Evolutionary conservation across 2,888 invertebrate species (phyloP).

Genomic region (Dasysyrphus albostriatus): DNA sequence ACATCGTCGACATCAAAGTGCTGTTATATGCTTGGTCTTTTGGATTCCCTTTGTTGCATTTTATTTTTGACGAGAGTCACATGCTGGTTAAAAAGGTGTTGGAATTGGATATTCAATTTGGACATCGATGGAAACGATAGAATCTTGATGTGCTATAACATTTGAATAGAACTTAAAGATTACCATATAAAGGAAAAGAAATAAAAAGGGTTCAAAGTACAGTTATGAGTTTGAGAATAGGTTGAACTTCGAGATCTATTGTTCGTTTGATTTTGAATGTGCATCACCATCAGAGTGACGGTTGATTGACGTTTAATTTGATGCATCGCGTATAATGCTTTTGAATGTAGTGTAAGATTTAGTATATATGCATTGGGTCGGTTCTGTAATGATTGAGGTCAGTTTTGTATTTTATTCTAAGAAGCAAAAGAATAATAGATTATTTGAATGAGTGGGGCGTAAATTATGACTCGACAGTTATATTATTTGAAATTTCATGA

Average conservation of each 20-base stretch:
- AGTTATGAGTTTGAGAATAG: conserved; percentile 43
- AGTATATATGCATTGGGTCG: background rate
- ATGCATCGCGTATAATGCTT: conserved; percentile 22
- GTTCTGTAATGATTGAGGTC: conserved; percentile 23
- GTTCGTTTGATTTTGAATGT: conserved; percentile 48
- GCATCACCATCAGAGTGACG: conserved; percentile 41
- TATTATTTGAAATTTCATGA: background rate
- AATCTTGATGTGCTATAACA: conserved; percentile 16
- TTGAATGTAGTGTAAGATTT: background rate
- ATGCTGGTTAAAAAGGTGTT: conserved; percentile 20
- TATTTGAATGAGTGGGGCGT: background rate
- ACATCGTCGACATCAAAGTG: background rate
- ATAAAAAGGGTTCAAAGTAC: conserved; percentile 56
- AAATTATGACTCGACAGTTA: conserved; percentile 10
- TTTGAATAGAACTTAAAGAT: conserved; percentile 15
- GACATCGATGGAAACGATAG: conserved; percentile 33
- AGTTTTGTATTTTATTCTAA: background rate
- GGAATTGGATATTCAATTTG: conserved; percentile 22
- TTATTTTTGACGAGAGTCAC: background rate
- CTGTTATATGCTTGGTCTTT: background rate
- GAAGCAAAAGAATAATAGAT: background rate
- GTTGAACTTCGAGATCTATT: conserved; percentile 52
- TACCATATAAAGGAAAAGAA: conserved; percentile 29
- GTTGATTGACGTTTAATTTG: conserved; percentile 70
- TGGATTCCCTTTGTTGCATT: conserved; percentile 16